Conservation (phyloP, 2,888 invertebrate genomes). For the Netelia inedita region DNA sequence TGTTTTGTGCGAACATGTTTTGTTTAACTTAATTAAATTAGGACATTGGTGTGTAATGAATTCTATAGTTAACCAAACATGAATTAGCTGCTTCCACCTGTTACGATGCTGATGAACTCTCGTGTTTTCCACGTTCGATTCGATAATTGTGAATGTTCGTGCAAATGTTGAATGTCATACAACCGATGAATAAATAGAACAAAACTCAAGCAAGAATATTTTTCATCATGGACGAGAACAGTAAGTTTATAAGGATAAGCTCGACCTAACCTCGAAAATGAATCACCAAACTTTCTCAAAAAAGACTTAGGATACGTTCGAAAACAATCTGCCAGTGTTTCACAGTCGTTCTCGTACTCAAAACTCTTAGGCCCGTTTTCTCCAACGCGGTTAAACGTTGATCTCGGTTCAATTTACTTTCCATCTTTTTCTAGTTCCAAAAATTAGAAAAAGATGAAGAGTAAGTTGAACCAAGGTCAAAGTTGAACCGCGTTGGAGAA, state of each 20-base stretch:
- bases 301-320: background rate
- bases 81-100: background rate
- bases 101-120: background rate
- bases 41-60: too few relatives aligned
- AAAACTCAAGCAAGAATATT: background rate
- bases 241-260: slow-evolving; percentile 37
- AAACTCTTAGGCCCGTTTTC: too few relatives aligned
- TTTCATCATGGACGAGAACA: slow-evolving; percentile 58
- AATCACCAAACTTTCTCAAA: background rate
- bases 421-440: too few relatives aligned
- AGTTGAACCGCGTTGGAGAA: too few relatives aligned
- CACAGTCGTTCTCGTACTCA: too few relatives aligned
- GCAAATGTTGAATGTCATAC: background rate
- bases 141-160: slow-evolving; percentile 29
- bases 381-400: too few relatives aligned
- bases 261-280: slow-evolving; percentile 16
- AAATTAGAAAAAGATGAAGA: too few relatives aligned
- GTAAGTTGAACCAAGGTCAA: too few relatives aligned
- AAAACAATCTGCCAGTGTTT: background rate
- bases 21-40: too few relatives aligned
- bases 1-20: too few relatives aligned
- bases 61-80: too few relatives aligned
- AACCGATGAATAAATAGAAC: background rate
- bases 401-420: too few relatives aligned
- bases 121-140: slow-evolving; percentile 40